phyloP scores from a whole-genome alignment of 2,113 vertebrate species.

The Aix galericulata region DNA sequence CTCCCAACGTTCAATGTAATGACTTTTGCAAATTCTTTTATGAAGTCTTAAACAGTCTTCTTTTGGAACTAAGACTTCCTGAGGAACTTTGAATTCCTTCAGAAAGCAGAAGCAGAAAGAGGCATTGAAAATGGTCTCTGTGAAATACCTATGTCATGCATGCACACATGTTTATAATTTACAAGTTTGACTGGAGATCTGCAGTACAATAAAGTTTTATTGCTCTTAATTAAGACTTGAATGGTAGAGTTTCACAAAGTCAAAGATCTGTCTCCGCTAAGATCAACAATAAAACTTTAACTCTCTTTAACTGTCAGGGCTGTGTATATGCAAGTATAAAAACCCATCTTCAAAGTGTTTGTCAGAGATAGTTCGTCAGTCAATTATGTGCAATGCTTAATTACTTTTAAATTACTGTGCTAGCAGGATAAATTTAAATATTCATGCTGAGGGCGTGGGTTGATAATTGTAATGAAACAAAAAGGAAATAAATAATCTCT shows the following conservation, averaged over 20 bases:
- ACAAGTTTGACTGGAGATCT: neutral
- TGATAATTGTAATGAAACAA: neutral
- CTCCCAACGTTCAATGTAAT: neutral
- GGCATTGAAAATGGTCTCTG: neutral
- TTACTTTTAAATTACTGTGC: neutral
- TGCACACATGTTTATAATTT: neutral
- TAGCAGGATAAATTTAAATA: neutral
- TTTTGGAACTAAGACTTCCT: neutral
- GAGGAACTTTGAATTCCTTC: neutral
- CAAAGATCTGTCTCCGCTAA: neutral
- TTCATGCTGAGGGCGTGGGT: neutral
- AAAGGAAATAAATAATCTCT: conserved; percentile 3
- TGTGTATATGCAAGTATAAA: neutral
- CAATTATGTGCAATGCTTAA: neutral
- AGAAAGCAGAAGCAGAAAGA: neutral
- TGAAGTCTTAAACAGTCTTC: neutral
- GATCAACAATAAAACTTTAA: neutral
- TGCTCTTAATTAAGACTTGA: neutral
- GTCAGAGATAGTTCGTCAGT: neutral
- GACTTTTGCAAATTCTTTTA: neutral
- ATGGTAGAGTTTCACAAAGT: neutral
- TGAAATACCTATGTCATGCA: neutral
- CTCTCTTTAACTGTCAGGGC: neutral
- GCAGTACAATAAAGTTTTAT: neutral
- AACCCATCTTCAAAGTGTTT: neutral